Evolutionary conservation across 2,797 vertebrate species (phyloP).

Genomic region (Pseudopleuronectes americanus): DNA sequence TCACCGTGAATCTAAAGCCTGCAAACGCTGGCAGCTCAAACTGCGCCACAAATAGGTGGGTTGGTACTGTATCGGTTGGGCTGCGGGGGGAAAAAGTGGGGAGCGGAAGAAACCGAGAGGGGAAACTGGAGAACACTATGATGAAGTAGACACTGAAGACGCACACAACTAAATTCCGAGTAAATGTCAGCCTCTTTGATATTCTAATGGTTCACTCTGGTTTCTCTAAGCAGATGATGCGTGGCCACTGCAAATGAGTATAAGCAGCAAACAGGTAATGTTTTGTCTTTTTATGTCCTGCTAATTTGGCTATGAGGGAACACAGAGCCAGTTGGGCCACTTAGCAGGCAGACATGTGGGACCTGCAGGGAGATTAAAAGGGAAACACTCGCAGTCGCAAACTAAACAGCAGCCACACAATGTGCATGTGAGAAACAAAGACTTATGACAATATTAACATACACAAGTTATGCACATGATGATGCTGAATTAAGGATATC

Average conservation of each 20-base stretch:
- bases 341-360: constrained; percentile 41
- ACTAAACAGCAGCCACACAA: neutral
- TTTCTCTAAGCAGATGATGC: constrained; percentile 78
- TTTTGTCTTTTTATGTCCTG: constrained; percentile 49
- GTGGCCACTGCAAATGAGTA: constrained; percentile 75
- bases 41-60: constrained; percentile 48
- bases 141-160: constrained; percentile 66
- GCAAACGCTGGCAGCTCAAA: constrained; percentile 58
- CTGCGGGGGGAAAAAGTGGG: constrained; percentile 7
- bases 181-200: constrained; percentile 83
- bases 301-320: constrained; percentile 50
- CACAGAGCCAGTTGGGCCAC: constrained; percentile 42
- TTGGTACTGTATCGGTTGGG: constrained; percentile 36
- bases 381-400: constrained; percentile 1
- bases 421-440: neutral
- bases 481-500: too few relatives aligned
- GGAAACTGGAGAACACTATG: constrained; percentile 50
- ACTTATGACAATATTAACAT: neutral
- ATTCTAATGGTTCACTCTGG: constrained; percentile 76
- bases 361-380: constrained; percentile 36
- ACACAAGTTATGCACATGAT: neutral
- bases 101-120: constrained; percentile 27
- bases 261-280: constrained; percentile 34
- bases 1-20: constrained; percentile 59
- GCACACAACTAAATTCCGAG: constrained; percentile 58